Base-by-base conservation (phyloP, 2,888 invertebrate species). In the Apamea epomidion region DNA sequence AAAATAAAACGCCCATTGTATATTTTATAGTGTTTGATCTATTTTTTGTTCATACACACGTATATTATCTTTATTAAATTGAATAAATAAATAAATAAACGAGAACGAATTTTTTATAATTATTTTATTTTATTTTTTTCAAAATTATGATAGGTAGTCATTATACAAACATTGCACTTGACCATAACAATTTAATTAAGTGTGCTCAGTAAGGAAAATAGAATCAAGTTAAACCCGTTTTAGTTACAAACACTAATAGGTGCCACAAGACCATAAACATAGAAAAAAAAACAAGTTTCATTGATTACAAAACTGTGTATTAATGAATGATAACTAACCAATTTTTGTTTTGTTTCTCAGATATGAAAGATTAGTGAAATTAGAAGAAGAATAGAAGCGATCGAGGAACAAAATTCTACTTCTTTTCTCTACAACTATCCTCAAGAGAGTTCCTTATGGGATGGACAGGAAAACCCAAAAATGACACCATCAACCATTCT, bases 271-370 rank as follows among this genome's bases (percentile, higher is more conserved):
- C 37, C 8, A 51, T 1, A 51, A 60, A 72, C n/a, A 58, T 29
- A 60, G 32, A 76, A 42, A 54, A 21, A 72, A 82, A 82, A 64
- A 71, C 25, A 58, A 42, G 48, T 37, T n/a, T 16, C 1, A 29
- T 42, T n/a, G 4, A 18, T 54, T 12, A 1, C 32, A 25, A 29
- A 25, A n/a, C 6, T n/a, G 8, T 74, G 4, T 74, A 12, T 45
- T 32, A 21, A 32, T 71, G 16, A 64, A 54, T 21, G 3, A 10
- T 71, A 48, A 60, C 29, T 82, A 67, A 80, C 12, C 2, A 37
- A 10, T 37, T 65, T 32, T 83, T 64, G 8, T 62, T 65, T 67
- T 84, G 1, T 69, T 64, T 73, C 77, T 64, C 80, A 82, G 82
- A 32, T 82, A 82, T 32, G 84, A 84, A 73, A 21, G 1, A 14